Base-by-base conservation (phyloP, 2,888 invertebrate genomes). In the Apantesis nais region DNA sequence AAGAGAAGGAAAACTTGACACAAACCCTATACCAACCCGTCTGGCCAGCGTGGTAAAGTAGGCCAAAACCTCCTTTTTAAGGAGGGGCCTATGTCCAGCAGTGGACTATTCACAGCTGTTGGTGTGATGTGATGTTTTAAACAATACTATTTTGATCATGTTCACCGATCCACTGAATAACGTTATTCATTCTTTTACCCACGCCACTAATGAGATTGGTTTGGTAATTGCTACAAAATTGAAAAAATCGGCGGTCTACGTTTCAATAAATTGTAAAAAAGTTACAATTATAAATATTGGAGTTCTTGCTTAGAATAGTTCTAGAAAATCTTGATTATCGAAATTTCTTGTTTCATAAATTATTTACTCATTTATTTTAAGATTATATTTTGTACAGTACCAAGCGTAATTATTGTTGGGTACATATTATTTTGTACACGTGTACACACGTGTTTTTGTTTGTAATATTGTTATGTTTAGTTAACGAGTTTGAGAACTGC, bases 171-270 rank as follows among this genome's bases (percentile, higher is more conserved):
- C 37, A 60, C 12, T 31, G 44, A 64, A 67, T 58, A 44, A 55
- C 25, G 48, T 69, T 69, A 69, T 60, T 64, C 60, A 31, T 65
- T 60, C 64, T 4, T 65, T 65, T 69, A 60, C 61, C 29, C 55
- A 48, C 65, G 60, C 64, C 60, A 31, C 55, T 64, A 60, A 64
- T 63, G n/a, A 11, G 12, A 39, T 34, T 29, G 25, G 64, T 44
- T n/a, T 44, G 25, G 34, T 65, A 65, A 65, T 61, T 69, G 37
- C 61, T n/a, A n/a, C n/a, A n/a, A n/a, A n/a, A n/a, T n/a, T n/a
- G n/a, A 9, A 69, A 68, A 64, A 58, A 63, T 16, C 34, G 48
- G 44, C n/a, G 60, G 29, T 44, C 65, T 34, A 44, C 34, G 65
- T 37, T 65, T 31, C 69, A 65, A 60, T 64, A 14, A 34, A 69